phyloP scores from a whole-genome alignment of 1,140 invertebrate species.

The Aphelinus atriplicis region DNA sequence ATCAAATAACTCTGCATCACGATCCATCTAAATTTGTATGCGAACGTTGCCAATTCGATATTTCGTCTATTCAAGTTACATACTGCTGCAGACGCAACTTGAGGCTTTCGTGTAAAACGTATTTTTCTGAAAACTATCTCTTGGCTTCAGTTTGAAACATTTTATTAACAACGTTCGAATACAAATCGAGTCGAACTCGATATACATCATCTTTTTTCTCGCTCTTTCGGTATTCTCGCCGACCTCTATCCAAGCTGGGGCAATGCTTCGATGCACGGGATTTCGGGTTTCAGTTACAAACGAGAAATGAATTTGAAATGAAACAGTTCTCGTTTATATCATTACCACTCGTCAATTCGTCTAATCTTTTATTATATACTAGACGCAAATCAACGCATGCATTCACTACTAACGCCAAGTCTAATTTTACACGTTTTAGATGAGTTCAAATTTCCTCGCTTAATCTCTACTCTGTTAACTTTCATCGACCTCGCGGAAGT shows the following conservation, averaged over 20 bases:
- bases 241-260: not conserved
- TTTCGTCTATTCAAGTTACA: constrained; percentile 1
- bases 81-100: not conserved
- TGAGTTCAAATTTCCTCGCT: not conserved
- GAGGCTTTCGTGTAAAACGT: not conserved
- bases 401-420: constrained; percentile 6
- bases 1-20: constrained; percentile 17
- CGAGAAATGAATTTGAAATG: constrained; percentile 20
- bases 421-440: constrained; percentile 2
- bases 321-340: not conserved
- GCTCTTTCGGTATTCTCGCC: not conserved
- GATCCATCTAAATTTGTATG: constrained; percentile 22
- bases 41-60: constrained; percentile 23
- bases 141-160: constrained; percentile 24
- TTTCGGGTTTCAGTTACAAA: not conserved
- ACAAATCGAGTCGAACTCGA: constrained; percentile 24
- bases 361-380: constrained; percentile 4
- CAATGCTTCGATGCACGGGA: constrained; percentile 6
- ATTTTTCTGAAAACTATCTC: constrained; percentile 18
- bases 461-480: constrained; percentile 26
- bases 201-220: not conserved
- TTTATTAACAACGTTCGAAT: constrained; percentile 33
- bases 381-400: constrained; percentile 1
- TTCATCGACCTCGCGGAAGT: constrained; percentile 27
- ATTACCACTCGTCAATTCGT: not conserved